Evolutionary conservation across 2,888 invertebrate genomes (phyloP).

Genomic region (Caenorhabditis drosophilae): DNA sequence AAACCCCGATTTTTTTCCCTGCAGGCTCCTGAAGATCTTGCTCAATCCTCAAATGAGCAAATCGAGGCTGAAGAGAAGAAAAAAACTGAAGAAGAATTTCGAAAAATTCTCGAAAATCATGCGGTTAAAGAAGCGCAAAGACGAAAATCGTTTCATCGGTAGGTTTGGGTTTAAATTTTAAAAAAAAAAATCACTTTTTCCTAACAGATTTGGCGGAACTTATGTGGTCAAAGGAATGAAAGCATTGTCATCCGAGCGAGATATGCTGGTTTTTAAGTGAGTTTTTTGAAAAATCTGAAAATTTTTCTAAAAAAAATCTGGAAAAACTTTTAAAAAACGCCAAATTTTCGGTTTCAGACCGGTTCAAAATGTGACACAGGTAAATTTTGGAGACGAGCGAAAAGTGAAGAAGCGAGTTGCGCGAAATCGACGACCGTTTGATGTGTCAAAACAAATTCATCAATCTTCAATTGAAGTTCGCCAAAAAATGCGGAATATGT

Average conservation of each 20-base stretch:
- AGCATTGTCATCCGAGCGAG: slow-evolving; percentile 83
- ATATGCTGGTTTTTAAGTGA: slow-evolving; percentile 62
- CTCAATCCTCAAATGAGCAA: slow-evolving; percentile 20
- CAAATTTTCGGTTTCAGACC: slow-evolving; percentile 14
- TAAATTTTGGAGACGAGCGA: slow-evolving; percentile 52
- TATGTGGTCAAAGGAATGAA: slow-evolving; percentile 90
- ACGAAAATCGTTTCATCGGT: slow-evolving; percentile 4
- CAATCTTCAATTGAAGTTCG: slow-evolving; percentile 87
- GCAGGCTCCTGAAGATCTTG: slow-evolving; percentile 19
- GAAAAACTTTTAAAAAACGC: neutral
- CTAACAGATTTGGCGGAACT: slow-evolving; percentile 84
- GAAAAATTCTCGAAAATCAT: slow-evolving; percentile 35
- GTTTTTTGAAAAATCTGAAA: slow-evolving; percentile 4
- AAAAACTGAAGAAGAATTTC: slow-evolving; percentile 46
- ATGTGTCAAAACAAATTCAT: slow-evolving; percentile 76
- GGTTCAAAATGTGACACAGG: slow-evolving; percentile 37
- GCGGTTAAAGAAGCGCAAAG: slow-evolving; percentile 17
- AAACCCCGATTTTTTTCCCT: neutral
- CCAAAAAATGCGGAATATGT: slow-evolving; percentile 89
- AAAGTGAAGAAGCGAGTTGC: slow-evolving; percentile 68
- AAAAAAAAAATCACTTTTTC: neutral
- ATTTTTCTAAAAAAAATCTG: neutral
- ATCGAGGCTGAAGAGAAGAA: slow-evolving; percentile 37
- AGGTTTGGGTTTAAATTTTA: too few species aligned
- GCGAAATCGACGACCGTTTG: slow-evolving; percentile 58